phyloP scores from a whole-genome alignment of 2,113 vertebrate genomes.

The Oxygymnocypris stewartii region DNA sequence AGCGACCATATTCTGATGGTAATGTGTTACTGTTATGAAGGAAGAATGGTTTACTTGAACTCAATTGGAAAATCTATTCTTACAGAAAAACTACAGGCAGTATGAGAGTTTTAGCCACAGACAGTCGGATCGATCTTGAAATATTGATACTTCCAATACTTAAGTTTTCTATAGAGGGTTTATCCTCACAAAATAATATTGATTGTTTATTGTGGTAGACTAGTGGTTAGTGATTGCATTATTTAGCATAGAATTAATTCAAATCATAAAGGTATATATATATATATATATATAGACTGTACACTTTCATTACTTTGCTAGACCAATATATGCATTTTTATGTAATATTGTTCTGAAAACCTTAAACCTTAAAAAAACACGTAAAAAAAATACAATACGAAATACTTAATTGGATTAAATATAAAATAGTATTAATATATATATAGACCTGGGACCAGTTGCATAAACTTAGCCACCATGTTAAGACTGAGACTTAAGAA shows the following conservation, averaged over 20 bases:
- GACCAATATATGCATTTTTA: too few species aligned
- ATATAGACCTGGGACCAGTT: too few species aligned
- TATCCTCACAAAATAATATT: neutral
- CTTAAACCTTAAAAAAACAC: too few species aligned
- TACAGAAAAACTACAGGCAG: neutral
- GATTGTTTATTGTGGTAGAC: neutral
- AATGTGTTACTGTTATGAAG: neutral
- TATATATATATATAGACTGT: too few species aligned
- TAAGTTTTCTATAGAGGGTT: neutral
- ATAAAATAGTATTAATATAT: too few species aligned
- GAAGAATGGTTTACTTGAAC: slow-evolving; percentile 22
- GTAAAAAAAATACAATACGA: too few species aligned
- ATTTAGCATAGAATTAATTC: neutral
- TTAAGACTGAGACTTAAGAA: too few species aligned
- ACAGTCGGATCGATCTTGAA: neutral
- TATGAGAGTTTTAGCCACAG: neutral
- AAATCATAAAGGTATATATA: neutral
- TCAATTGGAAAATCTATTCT: neutral
- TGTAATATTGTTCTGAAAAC: too few species aligned
- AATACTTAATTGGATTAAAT: too few species aligned
- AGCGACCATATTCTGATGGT: neutral
- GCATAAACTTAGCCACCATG: too few species aligned
- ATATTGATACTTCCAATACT: neutral
- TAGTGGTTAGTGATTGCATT: neutral
- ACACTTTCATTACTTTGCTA: too few species aligned